Evolutionary conservation across 2,113 vertebrate genomes (phyloP).

Genomic region (Dissostichus mawsoni): DNA sequence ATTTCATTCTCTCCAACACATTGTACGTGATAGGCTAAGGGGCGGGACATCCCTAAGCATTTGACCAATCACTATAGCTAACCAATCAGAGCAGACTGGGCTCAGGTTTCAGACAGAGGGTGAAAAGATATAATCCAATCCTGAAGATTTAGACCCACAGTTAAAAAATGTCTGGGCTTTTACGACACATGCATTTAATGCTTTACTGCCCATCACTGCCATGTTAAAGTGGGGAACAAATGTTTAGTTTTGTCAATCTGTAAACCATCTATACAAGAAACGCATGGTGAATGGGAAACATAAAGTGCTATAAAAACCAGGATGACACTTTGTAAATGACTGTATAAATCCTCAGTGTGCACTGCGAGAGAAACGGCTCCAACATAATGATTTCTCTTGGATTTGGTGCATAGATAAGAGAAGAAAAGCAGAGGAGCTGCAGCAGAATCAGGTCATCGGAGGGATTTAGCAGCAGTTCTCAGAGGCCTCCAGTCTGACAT

Average conservation of each 20-base stretch:
- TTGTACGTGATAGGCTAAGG: too few relatives aligned
- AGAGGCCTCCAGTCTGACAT: slow-evolving; percentile 40
- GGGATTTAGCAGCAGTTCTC: slow-evolving; percentile 51
- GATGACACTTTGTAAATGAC: background rate
- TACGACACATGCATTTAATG: background rate
- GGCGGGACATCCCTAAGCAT: too few relatives aligned
- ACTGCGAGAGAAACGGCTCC: background rate
- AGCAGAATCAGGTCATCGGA: slow-evolving; percentile 40
- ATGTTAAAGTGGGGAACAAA: background rate
- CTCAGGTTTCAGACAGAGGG: too few relatives aligned
- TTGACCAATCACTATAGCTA: too few relatives aligned
- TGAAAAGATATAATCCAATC: too few relatives aligned
- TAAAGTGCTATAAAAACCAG: background rate
- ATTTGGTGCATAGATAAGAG: background rate
- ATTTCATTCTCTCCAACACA: too few relatives aligned
- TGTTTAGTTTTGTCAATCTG: background rate
- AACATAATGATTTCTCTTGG: slow-evolving; percentile 3
- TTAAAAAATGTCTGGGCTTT: too few relatives aligned
- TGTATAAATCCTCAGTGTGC: slow-evolving; percentile 3
- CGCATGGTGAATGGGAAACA: background rate
- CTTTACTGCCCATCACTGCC: background rate
- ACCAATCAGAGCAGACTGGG: too few relatives aligned
- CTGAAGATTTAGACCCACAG: too few relatives aligned
- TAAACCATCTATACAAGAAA: background rate
- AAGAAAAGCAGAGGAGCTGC: background rate